Conservation (phyloP, 2,113 vertebrate genomes). For the Ictalurus punctatus region DNA sequence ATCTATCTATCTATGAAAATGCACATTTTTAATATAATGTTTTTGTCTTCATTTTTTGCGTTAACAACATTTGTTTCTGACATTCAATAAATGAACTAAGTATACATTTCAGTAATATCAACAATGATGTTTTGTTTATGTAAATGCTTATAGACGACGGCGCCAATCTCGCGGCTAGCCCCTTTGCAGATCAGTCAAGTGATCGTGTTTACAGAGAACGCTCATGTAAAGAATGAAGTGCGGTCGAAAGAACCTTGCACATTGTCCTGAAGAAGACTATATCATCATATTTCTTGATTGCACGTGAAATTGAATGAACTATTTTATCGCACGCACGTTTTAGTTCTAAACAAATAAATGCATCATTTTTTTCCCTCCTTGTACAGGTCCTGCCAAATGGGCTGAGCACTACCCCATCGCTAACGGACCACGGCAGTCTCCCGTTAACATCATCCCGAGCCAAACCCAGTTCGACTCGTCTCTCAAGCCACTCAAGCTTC, state of each 20-base stretch:
- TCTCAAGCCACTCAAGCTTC: constrained; percentile 78
- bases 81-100: neutral
- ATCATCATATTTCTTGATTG: neutral
- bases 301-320: neutral
- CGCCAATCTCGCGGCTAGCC: neutral
- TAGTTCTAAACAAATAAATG: neutral
- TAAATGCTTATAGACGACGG: neutral
- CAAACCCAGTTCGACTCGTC: constrained; percentile 80
- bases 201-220: neutral
- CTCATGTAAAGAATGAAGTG: neutral
- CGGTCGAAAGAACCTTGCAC: neutral
- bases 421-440: constrained; percentile 88
- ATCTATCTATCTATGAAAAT: too few species aligned
- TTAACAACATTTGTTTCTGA: neutral
- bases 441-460: constrained; percentile 85
- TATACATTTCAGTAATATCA: neutral
- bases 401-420: constrained; percentile 79
- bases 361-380: too few species aligned
- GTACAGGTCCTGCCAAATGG: constrained; percentile 86
- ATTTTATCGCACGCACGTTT: neutral
- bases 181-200: neutral
- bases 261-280: neutral
- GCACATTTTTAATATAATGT: too few species aligned
- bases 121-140: neutral
- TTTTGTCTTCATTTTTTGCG: neutral